Base-by-base conservation (phyloP, 2,113 vertebrate species). In the Cyanoliseus patagonus region DNA sequence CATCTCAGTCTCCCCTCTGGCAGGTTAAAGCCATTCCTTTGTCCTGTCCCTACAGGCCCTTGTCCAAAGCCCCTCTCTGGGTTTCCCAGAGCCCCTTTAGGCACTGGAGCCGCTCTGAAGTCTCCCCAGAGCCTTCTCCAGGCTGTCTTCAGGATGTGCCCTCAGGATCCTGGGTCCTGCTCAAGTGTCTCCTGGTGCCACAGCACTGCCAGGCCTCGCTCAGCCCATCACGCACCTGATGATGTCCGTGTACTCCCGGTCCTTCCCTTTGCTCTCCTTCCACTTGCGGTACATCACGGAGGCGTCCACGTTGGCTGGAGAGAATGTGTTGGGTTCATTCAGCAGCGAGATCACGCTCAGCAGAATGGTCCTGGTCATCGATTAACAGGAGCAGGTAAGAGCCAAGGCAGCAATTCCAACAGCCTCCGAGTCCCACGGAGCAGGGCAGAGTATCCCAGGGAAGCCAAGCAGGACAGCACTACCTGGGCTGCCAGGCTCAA, bases 241-340 rank as follows among this genome's bases (percentile, higher is more conserved):
- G 96, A 99, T 99, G 92, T 99, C 99, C 0, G 98, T 98, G 96
- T 99, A 99, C 93, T 99, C 99, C 61, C 98, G 97, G 97, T 99
- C 99, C 95, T 98, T 98, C 84, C 99, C 99, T 96, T 99, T 99
- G 97, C 99, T 99, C 94, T 99, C 99, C 82, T 99, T 98, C 99
- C 99, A 99, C 90, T 98, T 99, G 87, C 99, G 98, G 98, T 99
- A 99, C 99, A 99, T 99, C 94, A 99, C 99, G 0, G 99, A 99
- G 7, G 99, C 99, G 0, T 99, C 99, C 73, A 99, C 99, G 1
- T 99, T 99, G 92, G 99, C 99, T 0, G 99, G 99, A 3, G 99
- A 99, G 80, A 99, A 99, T 1, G 99, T 99, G 98, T 99, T 99
- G 67, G 99, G 99, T 86, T 99, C 99, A 3, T 99, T 99, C 83